Percentiles rank a stretch among this genome's conserved stretches.
phyloP scores from a whole-genome alignment of 2,888 invertebrate species.

The Lottia gigantea region DNA sequence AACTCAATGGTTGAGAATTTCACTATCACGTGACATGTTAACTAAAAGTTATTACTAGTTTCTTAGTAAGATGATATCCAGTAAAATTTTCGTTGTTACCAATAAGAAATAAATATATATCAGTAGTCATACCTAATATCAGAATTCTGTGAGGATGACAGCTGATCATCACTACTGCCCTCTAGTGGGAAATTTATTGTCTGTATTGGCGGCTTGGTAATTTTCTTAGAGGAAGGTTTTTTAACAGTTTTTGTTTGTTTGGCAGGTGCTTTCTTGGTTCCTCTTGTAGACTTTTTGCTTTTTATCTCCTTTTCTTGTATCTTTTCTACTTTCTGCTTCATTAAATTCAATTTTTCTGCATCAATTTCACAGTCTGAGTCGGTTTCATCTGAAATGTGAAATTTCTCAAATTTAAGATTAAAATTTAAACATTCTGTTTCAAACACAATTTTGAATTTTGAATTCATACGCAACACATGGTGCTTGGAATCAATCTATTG shows the following conservation, averaged over 20 bases:
- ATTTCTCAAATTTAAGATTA: neutral
- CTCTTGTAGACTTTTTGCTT: neutral
- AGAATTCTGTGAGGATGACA: slow-evolving; percentile 36
- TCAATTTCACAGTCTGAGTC: slow-evolving; percentile 50
- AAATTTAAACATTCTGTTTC: no score
- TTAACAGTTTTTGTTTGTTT: neutral
- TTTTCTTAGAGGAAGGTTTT: neutral
- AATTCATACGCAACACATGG: no score
- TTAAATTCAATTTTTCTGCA: slow-evolving; percentile 16
- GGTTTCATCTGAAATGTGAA: slow-evolving; percentile 47
- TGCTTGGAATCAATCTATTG: no score
- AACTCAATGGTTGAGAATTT: no score
- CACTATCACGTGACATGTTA: no score
- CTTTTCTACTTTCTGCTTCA: neutral
- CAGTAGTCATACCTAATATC: slow-evolving; percentile 36
- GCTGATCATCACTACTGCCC: slow-evolving; percentile 25
- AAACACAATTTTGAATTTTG: no score
- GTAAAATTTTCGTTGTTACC: no score
- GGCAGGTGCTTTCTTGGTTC: neutral
- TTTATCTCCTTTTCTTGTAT: neutral
- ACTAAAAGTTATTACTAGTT: no score
- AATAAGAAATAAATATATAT: no score
- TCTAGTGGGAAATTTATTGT: neutral
- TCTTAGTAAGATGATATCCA: no score
- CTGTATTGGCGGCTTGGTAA: neutral